Evolutionary conservation across 2,113 vertebrate genomes (phyloP).

Genomic region (Pseudorasbora parva): DNA sequence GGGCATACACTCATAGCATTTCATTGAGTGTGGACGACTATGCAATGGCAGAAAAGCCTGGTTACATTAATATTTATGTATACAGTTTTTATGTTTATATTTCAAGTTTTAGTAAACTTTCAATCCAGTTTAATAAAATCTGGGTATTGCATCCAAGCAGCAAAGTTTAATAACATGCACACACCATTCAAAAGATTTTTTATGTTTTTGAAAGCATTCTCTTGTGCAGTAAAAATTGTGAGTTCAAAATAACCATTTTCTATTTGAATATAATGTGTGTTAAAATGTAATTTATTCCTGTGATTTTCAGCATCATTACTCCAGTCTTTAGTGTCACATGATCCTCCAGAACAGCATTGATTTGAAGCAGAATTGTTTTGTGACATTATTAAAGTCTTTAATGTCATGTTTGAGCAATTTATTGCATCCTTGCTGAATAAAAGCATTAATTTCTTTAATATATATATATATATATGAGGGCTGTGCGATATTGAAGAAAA

Average conservation of each 20-base stretch:
- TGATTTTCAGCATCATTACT: not conserved
- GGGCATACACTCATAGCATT: not conserved
- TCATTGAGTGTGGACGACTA: not conserved
- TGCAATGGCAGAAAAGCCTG: too few species aligned
- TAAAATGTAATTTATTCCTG: not conserved
- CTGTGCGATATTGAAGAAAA: too few species aligned
- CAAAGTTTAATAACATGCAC: not conserved
- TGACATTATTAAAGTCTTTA: not conserved
- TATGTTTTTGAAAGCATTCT: not conserved
- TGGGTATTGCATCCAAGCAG: not conserved
- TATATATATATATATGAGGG: too few species aligned
- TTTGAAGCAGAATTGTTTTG: not conserved
- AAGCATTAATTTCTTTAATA: not conserved
- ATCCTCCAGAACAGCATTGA: not conserved
- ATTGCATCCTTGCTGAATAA: not conserved
- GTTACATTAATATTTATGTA: not conserved
- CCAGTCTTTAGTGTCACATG: not conserved
- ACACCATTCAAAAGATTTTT: too few species aligned
- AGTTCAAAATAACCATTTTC: not conserved
- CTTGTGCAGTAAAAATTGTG: not conserved
- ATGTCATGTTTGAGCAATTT: not conserved
- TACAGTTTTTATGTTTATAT: not conserved
- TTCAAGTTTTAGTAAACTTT: not conserved
- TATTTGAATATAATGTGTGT: not conserved
- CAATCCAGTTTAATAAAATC: not conserved